phyloP scores from a whole-genome alignment of 2,797 vertebrate genomes.

The Esox lucius region DNA sequence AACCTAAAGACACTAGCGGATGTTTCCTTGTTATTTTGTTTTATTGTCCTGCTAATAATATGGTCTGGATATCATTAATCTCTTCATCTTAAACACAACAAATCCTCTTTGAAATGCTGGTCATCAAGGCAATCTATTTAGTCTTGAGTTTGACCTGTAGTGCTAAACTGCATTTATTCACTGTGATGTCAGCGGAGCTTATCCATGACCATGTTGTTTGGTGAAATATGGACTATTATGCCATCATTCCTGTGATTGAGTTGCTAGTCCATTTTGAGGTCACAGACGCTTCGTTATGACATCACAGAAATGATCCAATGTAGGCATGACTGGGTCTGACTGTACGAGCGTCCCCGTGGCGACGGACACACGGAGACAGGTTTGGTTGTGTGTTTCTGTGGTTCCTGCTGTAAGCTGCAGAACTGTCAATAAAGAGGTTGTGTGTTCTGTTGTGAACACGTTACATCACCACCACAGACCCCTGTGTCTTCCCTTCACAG shows the following conservation, averaged over 20 bases:
- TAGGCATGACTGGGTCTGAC: constrained; percentile 45
- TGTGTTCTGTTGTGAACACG: constrained; percentile 69
- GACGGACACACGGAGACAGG: constrained; percentile 58
- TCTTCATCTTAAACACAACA: constrained; percentile 30
- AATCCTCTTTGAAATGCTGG: no score
- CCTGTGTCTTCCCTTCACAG: constrained; percentile 66
- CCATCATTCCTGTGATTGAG: constrained; percentile 21
- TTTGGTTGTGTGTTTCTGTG: constrained; percentile 61
- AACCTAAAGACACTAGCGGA: constrained; percentile 38
- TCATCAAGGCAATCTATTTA: no score
- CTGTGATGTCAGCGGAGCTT: constrained; percentile 13
- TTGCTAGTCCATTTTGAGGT: background rate
- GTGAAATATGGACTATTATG: background rate
- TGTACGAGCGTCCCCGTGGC: constrained; percentile 53
- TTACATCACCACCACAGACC: constrained; percentile 71
- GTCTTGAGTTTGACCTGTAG: constrained; percentile 11
- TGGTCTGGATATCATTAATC: constrained; percentile 56
- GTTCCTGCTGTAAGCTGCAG: constrained; percentile 77
- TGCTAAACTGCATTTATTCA: constrained; percentile 39
- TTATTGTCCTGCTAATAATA: constrained; percentile 55
- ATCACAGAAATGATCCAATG: constrained; percentile 38
- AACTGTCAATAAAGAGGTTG: constrained; percentile 77
- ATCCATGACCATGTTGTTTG: no score
- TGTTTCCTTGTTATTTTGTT: constrained; percentile 55
- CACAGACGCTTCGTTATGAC: constrained; percentile 37